Evolutionary conservation across 2,888 invertebrate species (phyloP), one percentile per base, ranked within the genome.

Genomic region (Rapana venosa): DNA sequence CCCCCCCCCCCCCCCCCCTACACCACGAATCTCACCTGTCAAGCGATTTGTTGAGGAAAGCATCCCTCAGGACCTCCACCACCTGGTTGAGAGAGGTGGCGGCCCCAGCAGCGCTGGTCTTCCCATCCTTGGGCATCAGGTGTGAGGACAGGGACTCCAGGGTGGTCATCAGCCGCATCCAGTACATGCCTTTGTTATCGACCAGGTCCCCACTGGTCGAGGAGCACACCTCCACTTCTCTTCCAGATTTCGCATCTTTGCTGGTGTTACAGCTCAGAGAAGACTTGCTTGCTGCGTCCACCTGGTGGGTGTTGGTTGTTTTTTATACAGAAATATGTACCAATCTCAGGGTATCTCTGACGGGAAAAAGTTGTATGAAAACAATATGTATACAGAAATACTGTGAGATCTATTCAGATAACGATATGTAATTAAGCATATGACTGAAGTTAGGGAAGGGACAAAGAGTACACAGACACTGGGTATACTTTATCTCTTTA

Each of bases 131-230:
- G 70, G 85, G 56, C 47, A 88, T 77, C 70, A 91, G 35, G 17
- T 83, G 22, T 56, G 58, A 66, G 26, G 90, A 87, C 36, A 92
- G 36, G 30, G 81, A 87, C 88, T 92, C 92, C 36, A 92, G 70
- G n/a, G 84, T 90, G 20, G 91, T 74, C 89, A 92, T 91, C 4
- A 92, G 79, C 17, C 90, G 90, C 32, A 91, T 87, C 91, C 92
- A 92, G 56, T 90, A 90, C 88, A 92, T 84, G 35, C 90, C 83
- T 36, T 86, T 70, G 81, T 91, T 88, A 58, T 90, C 88, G 77
- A 74, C 47, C 36, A 87, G 30, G 74, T 87, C 74, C 6, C 26
- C 87, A 47, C 0, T 61, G 11, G 1, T 35, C 5, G 87, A 70
- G 8, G 17, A 0, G 87, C 87, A 87, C 47, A n/a, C 47, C 6